A percentile compares a stretch with the other conserved stretches of the same genome.
phyloP scores from a whole-genome alignment of 1,140 invertebrate species.

The Chymomyza costata region DNA sequence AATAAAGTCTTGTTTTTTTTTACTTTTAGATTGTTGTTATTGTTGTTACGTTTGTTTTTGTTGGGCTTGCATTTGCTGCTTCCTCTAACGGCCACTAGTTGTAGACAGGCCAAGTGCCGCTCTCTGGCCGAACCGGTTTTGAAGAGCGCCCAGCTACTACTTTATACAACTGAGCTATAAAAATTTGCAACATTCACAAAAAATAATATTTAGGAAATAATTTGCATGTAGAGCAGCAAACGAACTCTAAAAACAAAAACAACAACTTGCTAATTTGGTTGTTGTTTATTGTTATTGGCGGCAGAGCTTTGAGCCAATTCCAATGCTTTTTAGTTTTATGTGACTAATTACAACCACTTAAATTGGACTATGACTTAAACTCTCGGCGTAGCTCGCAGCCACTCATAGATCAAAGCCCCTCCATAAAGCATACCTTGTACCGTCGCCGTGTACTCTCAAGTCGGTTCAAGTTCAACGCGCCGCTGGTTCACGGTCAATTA shows the following conservation, averaged over 20 bases:
- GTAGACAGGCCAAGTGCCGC: conserved; percentile 27
- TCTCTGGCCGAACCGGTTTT: conserved; percentile 54
- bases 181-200: conserved; percentile 20
- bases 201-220: conserved; percentile 60
- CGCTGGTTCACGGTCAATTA: conserved; percentile 63
- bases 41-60: conserved; percentile 2
- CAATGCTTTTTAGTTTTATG: conserved; percentile 14
- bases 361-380: too few relatives aligned
- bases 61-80: background rate
- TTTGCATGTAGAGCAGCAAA: conserved; percentile 41
- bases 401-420: too few relatives aligned
- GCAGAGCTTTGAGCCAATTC: conserved; percentile 47
- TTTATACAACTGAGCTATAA: background rate
- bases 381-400: too few relatives aligned
- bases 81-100: conserved; percentile 24
- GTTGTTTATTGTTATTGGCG: too few relatives aligned
- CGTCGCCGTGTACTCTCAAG: too few relatives aligned
- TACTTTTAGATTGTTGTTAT: conserved; percentile 11
- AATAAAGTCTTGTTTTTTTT: too few relatives aligned
- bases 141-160: conserved; percentile 42
- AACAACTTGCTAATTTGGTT: conserved; percentile 3
- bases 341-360: conserved; percentile 55
- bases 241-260: background rate
- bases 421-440: too few relatives aligned
- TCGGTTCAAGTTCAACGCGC: conserved; percentile 60